Evolutionary conservation across 2,888 invertebrate species (phyloP), one percentile per base, ranked within the genome.

Genomic region (Heterodera filipjevi): DNA sequence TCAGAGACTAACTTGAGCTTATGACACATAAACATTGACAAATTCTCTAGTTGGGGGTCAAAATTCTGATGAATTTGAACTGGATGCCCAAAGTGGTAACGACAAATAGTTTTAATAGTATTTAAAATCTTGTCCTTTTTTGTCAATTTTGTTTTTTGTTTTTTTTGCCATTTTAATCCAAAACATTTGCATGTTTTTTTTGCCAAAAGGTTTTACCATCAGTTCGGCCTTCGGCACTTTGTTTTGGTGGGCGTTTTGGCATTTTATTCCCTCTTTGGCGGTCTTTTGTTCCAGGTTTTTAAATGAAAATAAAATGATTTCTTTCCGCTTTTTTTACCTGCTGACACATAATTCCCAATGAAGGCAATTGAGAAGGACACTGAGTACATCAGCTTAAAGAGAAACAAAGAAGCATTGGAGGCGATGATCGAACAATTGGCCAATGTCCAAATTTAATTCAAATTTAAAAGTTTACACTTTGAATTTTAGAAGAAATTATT

Each of bases 181-280:
- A n/a, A n/a, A n/a, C n/a, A n/a, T 39, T 39, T 12, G 39, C 12
- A 3, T n/a, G 12, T 30, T 30, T 22, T 10, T 59, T 66, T 78
- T 49, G 5, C 16, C 77, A 81, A 39, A 2, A 82, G 83, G 53
- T 77, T 82, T 68, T 83, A 83, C 33, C 73, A 82, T 53, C 77
- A 83, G 75, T 80, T 83, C 66, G 83, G 83, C n/a, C 79, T 83
- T 46, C 77, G 84, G n/a, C 83, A 83, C 68, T 79, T 79, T 73
- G 70, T 83, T 32, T 70, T 83, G 46, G 70, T 83, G 16, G 77
- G 66, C 6, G 30, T 85, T 30, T 76, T 83, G 53, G 81, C 79
- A 30, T 16, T 83, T 30, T 83, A 83, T 75, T 66, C 84, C 8
- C 44, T 79, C 35, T 32, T 79, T 27, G 83, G 83, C 49, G 84